A percentile compares a stretch with the other conserved stretches of the same genome.
Evolutionary conservation across 1,140 invertebrate species (phyloP).

Genomic region (Euwallacea similis): DNA sequence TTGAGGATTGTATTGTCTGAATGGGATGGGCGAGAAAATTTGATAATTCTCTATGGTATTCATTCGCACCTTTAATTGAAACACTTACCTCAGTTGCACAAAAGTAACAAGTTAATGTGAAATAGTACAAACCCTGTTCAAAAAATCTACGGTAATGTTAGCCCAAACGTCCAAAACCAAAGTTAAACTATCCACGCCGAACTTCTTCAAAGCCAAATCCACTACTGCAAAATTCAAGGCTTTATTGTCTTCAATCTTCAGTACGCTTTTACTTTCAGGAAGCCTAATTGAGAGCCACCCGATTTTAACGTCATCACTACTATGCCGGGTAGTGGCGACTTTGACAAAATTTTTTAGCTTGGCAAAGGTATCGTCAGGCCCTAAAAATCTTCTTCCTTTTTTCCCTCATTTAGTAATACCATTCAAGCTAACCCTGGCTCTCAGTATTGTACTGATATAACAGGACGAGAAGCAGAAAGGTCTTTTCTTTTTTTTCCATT

Average conservation of each 20-base stretch:
- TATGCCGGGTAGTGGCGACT: conserved; percentile 67
- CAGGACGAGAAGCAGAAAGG: conserved; percentile 70
- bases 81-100: conserved; percentile 30
- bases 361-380: conserved; percentile 61
- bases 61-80: conserved; percentile 70
- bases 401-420: conserved; percentile 35
- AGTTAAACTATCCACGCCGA: conserved; percentile 69
- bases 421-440: conserved; percentile 60
- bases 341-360: conserved; percentile 66
- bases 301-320: conserved; percentile 68
- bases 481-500: conserved; percentile 77
- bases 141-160: conserved; percentile 75
- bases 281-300: conserved; percentile 71
- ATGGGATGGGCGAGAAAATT: conserved; percentile 82
- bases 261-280: conserved; percentile 50
- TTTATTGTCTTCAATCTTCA: conserved; percentile 41
- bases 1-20: conserved; percentile 71
- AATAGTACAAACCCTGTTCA: conserved; percentile 69
- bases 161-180: conserved; percentile 67
- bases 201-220: conserved; percentile 72
- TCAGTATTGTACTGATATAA: conserved; percentile 54
- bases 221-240: conserved; percentile 68
- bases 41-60: conserved; percentile 81
- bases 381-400: conserved; percentile 18
- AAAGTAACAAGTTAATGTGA: conserved; percentile 1